Evolutionary conservation across 1,140 invertebrate genomes (phyloP), one percentile per base, ranked within the genome.

Genomic region (Nasonia longicornis): DNA sequence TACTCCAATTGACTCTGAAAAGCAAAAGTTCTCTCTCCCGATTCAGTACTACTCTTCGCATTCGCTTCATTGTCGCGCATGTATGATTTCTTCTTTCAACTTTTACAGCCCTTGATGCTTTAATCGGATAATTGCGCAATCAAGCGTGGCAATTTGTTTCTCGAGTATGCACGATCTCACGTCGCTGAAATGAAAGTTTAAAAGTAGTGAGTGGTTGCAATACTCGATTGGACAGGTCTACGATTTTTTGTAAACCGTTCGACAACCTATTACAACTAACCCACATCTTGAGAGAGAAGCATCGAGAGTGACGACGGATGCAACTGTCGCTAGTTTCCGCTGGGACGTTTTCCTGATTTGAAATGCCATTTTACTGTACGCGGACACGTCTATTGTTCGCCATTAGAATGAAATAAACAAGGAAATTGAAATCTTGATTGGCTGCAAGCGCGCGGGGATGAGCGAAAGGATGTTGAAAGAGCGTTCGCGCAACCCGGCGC

Each of bases 111-210:
- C 66, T 3, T 10, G 31, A 35, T 35, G 66, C 66, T 26, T 16
- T 16, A 16, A 67, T 67, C 16, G 66, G 22, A 67, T 67, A 67
- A 67, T 67, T 67, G 66, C 29, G 66, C 66, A 69, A 69, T 69
- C 16, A 31, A 31, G 26, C 66, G 66, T 7, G 11, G 31, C 66
- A 69, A 20, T 69, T 69, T 69, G 29, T 29, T 69, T 69, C 31
- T 69, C 26, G 31, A 29, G 26, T 69, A n/a, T 7, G 48, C 2
- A n/a, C 52, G 6, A 7, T 16, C 16, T 16, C 52, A 20, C 52
- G 20, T 58, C 52, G 52, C n/a, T n/a, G 6, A n/a, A n/a, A n/a
- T n/a, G 52, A 58, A 58, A 58, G 52, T 58, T 58, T 6, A n/a
- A n/a, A 58, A 58, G n/a, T 20, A 58, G 16, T 6, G 48, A 16